Base-by-base conservation (phyloP, 1,140 invertebrate genomes). In the Drosophila parvula region DNA sequence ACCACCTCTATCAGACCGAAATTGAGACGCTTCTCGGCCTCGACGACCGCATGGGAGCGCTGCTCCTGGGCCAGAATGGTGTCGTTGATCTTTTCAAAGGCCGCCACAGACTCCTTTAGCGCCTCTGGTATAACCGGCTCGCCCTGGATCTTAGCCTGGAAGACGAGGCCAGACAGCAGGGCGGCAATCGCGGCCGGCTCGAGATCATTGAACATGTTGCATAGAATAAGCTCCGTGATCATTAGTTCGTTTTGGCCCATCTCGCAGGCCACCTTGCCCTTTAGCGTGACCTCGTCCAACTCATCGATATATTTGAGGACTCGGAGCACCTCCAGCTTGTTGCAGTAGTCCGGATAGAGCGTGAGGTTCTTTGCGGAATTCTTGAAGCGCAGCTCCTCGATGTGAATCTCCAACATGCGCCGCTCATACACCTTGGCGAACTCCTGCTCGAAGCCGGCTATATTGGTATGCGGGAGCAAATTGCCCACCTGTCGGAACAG, bases 181-280 rank as follows among this genome's bases (percentile, higher is more conserved):
- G 98, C 97, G 3, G 98, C 98, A 51, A 99, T 98, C 93, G 99
- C 98, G 1, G 96, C 95, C 0, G 97, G 96, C 78, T 95, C 94
- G 43, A 97, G 94, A 81, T 97, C 95, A 0, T 95, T 96, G 51
- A 99, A 95, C 55, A 98, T 94, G 93, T 99, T 98, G 65, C 97
- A 95, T 63, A 99, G 95, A n/a, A 99, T 95, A 3, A 99, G 92
- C 93, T 99, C 99, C 0, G 98, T 99, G 48, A 99, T 96, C 22
- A 99, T 94, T 4, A 99, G 93, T 92, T 99, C 98, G 82, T 96
- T 96, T 64, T 96, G 98, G 16, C 97, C 97, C 95, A 99, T 99
- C 92, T 98, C 96, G 90, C 98, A 97, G 5, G 98, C 99, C 9
- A 99, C 98, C 65, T 96, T 94, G 11, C 98, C 98, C 93, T 99